These are phyloP conservation scores for Meiosimyza platycephala DNA, from an alignment of 2,888 invertebrate genomes.

Conservation along the genomic window DNA sequence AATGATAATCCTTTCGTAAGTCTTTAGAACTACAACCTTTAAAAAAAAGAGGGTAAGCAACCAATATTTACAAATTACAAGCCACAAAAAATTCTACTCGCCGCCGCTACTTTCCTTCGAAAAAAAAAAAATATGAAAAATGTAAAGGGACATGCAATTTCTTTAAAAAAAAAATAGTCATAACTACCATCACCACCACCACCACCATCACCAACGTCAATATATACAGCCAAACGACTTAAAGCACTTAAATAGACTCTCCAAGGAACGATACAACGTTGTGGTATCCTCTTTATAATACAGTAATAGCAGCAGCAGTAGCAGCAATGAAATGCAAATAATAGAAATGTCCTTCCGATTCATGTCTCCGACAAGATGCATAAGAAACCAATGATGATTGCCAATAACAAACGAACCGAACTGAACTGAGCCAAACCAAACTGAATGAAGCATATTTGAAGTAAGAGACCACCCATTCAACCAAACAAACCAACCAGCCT, in stretches of 20 bases:
- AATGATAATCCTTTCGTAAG: no score
- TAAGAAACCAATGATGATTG: slow-evolving; percentile 37
- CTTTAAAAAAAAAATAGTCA: slow-evolving; percentile 43
- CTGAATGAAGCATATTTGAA: not conserved
- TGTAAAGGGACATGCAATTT: slow-evolving; percentile 34
- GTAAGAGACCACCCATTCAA: no score
- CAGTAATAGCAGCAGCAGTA: not conserved
- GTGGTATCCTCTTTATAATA: slow-evolving; percentile 16
- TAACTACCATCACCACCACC: slow-evolving; percentile 32
- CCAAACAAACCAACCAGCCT: no score
- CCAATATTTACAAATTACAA: no score
- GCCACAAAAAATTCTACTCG: no score
- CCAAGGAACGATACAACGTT: not conserved
- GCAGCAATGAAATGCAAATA: slow-evolving; percentile 34
- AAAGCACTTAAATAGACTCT: not conserved
- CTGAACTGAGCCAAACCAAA: not conserved
- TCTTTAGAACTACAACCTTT: no score
- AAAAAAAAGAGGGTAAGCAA: no score
- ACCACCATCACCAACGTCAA: not conserved
- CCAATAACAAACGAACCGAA: slow-evolving; percentile 30
- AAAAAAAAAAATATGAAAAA: no score
- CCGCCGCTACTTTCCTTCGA: no score
- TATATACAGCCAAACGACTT: not conserved
- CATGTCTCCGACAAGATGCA: slow-evolving; percentile 25
- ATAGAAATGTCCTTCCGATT: slow-evolving; percentile 6